Evolutionary conservation across 2,888 invertebrate genomes (phyloP).

Genomic region (Mechanitis messenoides): DNA sequence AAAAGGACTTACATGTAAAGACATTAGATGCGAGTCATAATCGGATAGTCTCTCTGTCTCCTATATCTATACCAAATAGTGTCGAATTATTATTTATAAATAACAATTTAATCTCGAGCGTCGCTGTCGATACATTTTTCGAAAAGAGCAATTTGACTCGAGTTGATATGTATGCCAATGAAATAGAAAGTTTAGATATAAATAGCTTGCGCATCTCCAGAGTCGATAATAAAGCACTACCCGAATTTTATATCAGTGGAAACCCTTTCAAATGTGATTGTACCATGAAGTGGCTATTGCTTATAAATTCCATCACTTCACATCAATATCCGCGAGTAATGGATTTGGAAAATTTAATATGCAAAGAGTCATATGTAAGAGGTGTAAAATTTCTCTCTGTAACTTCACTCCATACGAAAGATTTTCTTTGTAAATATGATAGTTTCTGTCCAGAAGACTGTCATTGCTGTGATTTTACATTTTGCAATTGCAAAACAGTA

Average conservation of each 20-base stretch:
- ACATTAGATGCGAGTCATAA: slow-evolving; percentile 94
- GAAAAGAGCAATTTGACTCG: slow-evolving; percentile 89
- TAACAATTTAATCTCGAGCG: slow-evolving; percentile 88
- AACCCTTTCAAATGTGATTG: slow-evolving; percentile 97
- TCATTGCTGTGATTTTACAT: slow-evolving; percentile 96
- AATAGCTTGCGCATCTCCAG: slow-evolving; percentile 86
- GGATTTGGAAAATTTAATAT: slow-evolving; percentile 92
- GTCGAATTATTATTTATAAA: slow-evolving; percentile 92
- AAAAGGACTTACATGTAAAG: slow-evolving; percentile 86
- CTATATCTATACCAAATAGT: slow-evolving; percentile 90
- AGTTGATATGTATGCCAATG: slow-evolving; percentile 93
- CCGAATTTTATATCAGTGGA: slow-evolving; percentile 93
- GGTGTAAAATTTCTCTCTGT: slow-evolving; percentile 88
- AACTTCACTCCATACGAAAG: slow-evolving; percentile 83
- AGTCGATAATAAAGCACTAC: slow-evolving; percentile 82
- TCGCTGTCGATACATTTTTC: slow-evolving; percentile 89
- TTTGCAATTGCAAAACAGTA: slow-evolving; percentile 95
- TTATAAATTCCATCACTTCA: slow-evolving; percentile 88
- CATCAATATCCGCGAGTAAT: slow-evolving; percentile 90
- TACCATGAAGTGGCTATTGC: slow-evolving; percentile 95
- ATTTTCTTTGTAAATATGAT: slow-evolving; percentile 93
- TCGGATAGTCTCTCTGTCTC: slow-evolving; percentile 85
- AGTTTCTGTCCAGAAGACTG: slow-evolving; percentile 93
- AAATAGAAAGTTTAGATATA: slow-evolving; percentile 87
- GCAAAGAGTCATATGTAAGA: slow-evolving; percentile 88